Conservation (phyloP, 2,888 invertebrate species). For the Cephus nigrinus region DNA sequence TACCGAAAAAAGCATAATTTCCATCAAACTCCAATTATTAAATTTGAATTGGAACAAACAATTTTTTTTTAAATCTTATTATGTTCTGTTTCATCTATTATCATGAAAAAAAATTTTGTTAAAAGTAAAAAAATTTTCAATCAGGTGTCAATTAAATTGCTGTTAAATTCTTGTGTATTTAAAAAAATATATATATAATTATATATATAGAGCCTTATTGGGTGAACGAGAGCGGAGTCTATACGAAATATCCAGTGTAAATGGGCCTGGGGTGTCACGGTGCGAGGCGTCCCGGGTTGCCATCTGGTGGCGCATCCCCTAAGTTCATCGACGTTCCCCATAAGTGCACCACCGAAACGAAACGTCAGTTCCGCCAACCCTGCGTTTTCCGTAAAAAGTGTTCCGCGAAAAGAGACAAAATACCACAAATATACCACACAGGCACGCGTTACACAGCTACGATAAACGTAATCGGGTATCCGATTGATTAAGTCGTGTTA, state of each 20-base stretch:
- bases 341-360: conserved; percentile 60
- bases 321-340: conserved; percentile 50
- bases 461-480: background rate
- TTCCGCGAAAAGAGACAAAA: background rate
- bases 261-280: conserved; percentile 37
- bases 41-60: no score
- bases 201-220: background rate
- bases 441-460: background rate
- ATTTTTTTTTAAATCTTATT: no score
- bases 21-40: no score
- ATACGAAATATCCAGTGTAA: conserved; percentile 28
- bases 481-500: background rate
- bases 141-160: background rate
- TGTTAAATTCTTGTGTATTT: background rate
- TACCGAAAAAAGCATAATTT: background rate
- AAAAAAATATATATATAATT: background rate
- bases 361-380: conserved; percentile 52
- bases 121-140: background rate
- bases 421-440: background rate
- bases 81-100: no score
- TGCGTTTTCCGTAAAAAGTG: conserved; percentile 7
- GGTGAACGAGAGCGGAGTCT: background rate
- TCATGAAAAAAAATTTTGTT: no score
- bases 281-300: conserved; percentile 41
- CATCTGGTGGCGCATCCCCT: conserved; percentile 51